Evolutionary conservation across 2,888 invertebrate species (phyloP).

Genomic region (Miltochrista miniata): DNA sequence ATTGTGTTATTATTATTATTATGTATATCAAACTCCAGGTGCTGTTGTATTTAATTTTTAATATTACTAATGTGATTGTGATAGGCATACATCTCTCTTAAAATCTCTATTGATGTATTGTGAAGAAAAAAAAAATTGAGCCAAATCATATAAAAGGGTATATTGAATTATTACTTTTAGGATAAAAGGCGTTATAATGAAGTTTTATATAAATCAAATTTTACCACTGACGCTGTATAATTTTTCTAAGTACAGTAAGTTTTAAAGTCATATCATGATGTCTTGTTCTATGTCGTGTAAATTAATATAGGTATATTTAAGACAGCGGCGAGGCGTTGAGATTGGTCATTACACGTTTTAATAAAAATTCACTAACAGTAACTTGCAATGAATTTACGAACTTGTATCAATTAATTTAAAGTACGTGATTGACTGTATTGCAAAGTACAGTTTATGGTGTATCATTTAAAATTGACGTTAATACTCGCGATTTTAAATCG

Average conservation of each 20-base stretch:
- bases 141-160: slow-evolving; percentile 81
- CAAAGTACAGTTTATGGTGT: too few species aligned
- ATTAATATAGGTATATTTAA: slow-evolving; percentile 59
- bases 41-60: slow-evolving; percentile 79
- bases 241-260: slow-evolving; percentile 78
- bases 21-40: slow-evolving; percentile 76
- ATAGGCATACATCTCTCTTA: slow-evolving; percentile 73
- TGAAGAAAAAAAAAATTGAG: slow-evolving; percentile 62
- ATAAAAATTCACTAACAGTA: too few species aligned
- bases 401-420: too few species aligned
- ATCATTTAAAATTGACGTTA: too few species aligned
- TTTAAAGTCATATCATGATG: slow-evolving; percentile 74
- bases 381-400: too few species aligned
- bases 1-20: slow-evolving; percentile 61
- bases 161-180: slow-evolving; percentile 79
- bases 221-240: slow-evolving; percentile 72
- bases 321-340: slow-evolving; percentile 38
- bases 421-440: too few species aligned
- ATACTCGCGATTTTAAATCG: too few species aligned
- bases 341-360: slow-evolving; percentile 11
- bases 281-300: slow-evolving; percentile 62
- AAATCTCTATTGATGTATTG: slow-evolving; percentile 67
- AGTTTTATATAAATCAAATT: slow-evolving; percentile 78
- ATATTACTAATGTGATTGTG: slow-evolving; percentile 72
- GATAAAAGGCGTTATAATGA: slow-evolving; percentile 72